These are phyloP conservation scores for Rhadinocentrus ornatus DNA, from an alignment of 2,797 vertebrate genomes.

Conservation along the genomic window DNA sequence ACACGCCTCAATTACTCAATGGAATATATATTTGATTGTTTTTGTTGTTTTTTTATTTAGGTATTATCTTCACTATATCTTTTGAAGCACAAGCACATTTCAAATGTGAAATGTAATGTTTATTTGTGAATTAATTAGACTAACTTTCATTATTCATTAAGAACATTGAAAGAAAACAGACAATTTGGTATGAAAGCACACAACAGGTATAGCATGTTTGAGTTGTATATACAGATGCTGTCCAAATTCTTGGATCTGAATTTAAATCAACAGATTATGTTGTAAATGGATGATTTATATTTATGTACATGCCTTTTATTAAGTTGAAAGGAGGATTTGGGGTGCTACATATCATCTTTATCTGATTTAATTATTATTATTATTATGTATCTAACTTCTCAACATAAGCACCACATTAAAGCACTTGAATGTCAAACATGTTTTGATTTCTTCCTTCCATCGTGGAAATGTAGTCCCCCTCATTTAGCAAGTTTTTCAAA, in stretches of 20 bases:
- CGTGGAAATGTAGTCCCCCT: not conserved
- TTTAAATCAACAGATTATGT: slow-evolving; percentile 22
- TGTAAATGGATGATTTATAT: slow-evolving; percentile 50
- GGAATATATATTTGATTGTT: slow-evolving; percentile 27
- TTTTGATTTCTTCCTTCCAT: not conserved
- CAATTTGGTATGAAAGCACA: slow-evolving; percentile 5
- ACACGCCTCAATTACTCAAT: slow-evolving; percentile 47
- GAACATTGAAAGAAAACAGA: slow-evolving; percentile 18
- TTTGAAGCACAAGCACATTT: slow-evolving; percentile 49
- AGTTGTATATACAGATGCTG: slow-evolving; percentile 34
- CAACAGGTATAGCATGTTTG: slow-evolving; percentile 3
- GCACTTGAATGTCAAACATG: slow-evolving; percentile 24
- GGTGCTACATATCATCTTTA: slow-evolving; percentile 19
- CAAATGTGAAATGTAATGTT: slow-evolving; percentile 41
- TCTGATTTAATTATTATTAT: slow-evolving; percentile 21
- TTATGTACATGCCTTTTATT: slow-evolving; percentile 41
- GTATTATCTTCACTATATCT: slow-evolving; percentile 33
- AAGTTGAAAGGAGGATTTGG: not conserved
- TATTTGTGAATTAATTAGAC: slow-evolving; percentile 19
- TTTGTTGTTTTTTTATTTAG: slow-evolving; percentile 16
- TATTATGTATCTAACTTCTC: slow-evolving; percentile 33
- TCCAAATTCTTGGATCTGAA: slow-evolving; percentile 14
- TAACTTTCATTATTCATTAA: slow-evolving; percentile 24
- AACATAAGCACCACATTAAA: slow-evolving; percentile 59
- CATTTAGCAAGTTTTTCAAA: not conserved